Percentiles rank a stretch among this genome's conserved stretches.
Evolutionary conservation across 2,113 vertebrate genomes (phyloP).

Genomic region (Cephalopterus ornatus): DNA sequence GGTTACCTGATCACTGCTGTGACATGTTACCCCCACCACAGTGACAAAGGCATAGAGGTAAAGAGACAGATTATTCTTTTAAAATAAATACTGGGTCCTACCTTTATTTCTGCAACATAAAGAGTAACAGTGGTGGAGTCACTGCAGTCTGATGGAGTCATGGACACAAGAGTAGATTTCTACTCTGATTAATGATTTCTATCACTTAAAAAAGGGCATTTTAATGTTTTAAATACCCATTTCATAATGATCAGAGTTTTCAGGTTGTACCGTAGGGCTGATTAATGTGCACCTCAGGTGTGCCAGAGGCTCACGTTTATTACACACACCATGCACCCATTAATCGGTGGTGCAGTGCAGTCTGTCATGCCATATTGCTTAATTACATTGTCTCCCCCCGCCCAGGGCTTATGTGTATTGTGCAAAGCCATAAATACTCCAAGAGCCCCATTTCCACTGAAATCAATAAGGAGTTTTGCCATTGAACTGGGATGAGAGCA

Average conservation of each 20-base stretch:
- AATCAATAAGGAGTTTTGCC: conserved; percentile 24
- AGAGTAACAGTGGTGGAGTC: not conserved
- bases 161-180: not conserved
- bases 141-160: not conserved
- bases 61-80: not conserved
- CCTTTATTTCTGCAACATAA: not conserved
- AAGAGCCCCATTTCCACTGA: not conserved
- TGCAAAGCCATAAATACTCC: conserved; percentile 40
- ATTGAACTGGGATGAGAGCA: not conserved
- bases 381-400: conserved; percentile 9
- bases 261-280: not conserved
- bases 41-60: not conserved
- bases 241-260: conserved; percentile 15
- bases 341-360: not conserved
- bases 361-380: not conserved
- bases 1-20: not conserved
- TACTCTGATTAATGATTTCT: not conserved
- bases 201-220: not conserved
- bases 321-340: not conserved
- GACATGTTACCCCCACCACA: not conserved
- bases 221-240: conserved; percentile 34
- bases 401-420: not conserved
- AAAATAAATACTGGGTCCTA: not conserved
- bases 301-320: conserved; percentile 15
- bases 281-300: conserved; percentile 16